Base-by-base conservation (phyloP, 1,140 invertebrate genomes). In the Leptonema lineaticorne region DNA sequence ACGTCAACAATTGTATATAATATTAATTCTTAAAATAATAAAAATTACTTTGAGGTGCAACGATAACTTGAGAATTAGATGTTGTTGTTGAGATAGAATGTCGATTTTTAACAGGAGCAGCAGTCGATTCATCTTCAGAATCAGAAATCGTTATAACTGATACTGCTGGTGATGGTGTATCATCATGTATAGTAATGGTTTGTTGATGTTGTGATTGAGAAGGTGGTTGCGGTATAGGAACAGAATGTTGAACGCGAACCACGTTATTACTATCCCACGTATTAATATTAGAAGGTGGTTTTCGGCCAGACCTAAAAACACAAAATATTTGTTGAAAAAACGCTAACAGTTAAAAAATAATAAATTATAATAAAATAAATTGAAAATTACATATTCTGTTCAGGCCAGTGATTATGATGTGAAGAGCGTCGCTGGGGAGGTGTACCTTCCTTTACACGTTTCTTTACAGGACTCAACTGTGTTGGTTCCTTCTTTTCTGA, bases 91-190 rank as follows among this genome's bases (percentile, higher is more conserved):
- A n/a, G 0, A 46, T 41, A 56, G 16, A 9, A 62, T 72, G 81
- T 79, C 75, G 74, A 75, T 68, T 74, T 76, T 68, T 73, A 73
- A 66, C 74, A 57, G 71, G 45, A 20, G 67, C 64, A 20, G 67
- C 64, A 65, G 69, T 59, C 72, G 75, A 48, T 78, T 97, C 95
- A 78, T 97, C 95, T 75, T 97, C 95, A 75, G 94, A 96, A 76
- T 97, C 96, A 30, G 94, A 97, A 74, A 98, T 97, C 18, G 95
- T 97, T 73, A 97, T 97, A 67, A 97, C 94, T 56, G 94, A 96
- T n/a, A 94, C 91, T 48, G 92, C 90, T 3, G 94, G 94, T 16
- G 94, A 96, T 3, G 95, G 95, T 14, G 95, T 96, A 79, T 95
- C 94, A 76, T 95, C 94, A 57, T 90, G 87, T 67, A 95, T 95